These are phyloP conservation scores for Rhineura floridana DNA, from an alignment of 2,113 vertebrate genomes.

Conservation along the genomic window DNA sequence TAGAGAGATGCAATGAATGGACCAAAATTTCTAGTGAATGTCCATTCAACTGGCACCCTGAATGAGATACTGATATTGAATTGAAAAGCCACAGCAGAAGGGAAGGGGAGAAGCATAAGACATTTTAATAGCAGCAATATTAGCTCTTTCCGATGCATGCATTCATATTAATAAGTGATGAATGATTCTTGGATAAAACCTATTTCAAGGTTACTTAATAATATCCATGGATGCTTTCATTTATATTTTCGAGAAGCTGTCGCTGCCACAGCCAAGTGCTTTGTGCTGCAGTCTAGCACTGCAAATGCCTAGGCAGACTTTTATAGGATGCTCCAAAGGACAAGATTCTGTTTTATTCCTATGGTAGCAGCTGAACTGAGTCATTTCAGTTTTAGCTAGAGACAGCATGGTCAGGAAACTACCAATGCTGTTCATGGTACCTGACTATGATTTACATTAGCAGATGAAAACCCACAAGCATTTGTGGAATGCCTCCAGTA, in stretches of 20 bases:
- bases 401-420: background rate
- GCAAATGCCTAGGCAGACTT: background rate
- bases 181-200: conserved; percentile 1
- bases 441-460: background rate
- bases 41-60: conserved; percentile 34
- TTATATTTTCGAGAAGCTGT: background rate
- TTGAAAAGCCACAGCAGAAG: conserved; percentile 51
- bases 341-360: background rate
- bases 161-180: background rate
- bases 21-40: conserved; percentile 63
- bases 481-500: background rate
- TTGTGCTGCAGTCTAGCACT: background rate
- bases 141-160: conserved; percentile 4
- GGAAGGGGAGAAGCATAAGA: conserved; percentile 43
- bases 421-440: background rate
- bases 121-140: conserved; percentile 32
- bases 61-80: conserved; percentile 44
- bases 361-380: background rate
- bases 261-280: background rate
- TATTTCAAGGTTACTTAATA: background rate
- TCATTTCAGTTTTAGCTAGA: background rate
- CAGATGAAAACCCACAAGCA: background rate
- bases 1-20: conserved; percentile 57
- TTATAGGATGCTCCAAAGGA: background rate
- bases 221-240: background rate